These are phyloP conservation scores for Phataginus tetradactyla DNA, from an alignment of 2,797 vertebrate genomes.

Conservation along the genomic window DNA sequence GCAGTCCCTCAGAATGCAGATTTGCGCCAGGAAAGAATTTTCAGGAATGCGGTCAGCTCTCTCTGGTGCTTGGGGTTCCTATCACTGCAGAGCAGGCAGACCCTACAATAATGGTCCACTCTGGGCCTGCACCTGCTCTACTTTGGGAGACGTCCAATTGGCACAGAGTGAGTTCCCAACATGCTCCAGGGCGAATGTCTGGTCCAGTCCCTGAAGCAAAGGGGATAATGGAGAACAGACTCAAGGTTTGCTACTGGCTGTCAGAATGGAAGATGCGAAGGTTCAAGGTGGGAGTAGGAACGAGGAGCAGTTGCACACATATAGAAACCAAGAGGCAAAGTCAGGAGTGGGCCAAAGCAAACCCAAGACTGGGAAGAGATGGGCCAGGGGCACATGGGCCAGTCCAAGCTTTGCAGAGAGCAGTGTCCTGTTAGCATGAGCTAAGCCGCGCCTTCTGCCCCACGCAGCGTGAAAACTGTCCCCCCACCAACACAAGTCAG, in stretches of 20 bases:
- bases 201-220: neutral
- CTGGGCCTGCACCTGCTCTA: neutral
- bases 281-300: neutral
- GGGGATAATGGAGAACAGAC: neutral
- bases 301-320: neutral
- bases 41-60: neutral
- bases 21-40: neutral
- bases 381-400: neutral
- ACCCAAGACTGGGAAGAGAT: accelerated
- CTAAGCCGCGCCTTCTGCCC: neutral
- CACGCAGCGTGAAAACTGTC: neutral
- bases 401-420: neutral
- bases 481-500: neutral
- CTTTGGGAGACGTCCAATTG: neutral
- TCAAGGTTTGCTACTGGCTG: neutral
- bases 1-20: neutral
- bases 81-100: neutral
- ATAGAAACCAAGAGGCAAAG: neutral
- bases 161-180: neutral
- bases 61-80: accelerated
- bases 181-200: neutral
- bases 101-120: neutral
- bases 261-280: neutral
- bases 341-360: neutral
- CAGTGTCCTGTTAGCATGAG: neutral